Base-by-base conservation (phyloP, 2,888 invertebrate genomes). In the Panopea generosa region DNA sequence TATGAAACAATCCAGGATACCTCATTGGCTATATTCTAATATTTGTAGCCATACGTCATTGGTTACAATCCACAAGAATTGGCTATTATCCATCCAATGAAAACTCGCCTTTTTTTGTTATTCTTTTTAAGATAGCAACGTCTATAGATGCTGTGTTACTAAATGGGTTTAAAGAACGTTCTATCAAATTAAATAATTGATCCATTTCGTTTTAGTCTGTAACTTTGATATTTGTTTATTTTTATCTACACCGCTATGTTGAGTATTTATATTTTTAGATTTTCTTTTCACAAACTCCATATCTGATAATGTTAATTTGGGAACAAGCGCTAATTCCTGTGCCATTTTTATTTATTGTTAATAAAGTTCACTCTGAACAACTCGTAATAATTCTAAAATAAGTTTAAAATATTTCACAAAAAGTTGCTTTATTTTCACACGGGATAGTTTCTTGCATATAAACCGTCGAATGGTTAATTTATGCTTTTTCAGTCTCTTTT, bases 281-380 rank as follows among this genome's bases (percentile, higher is more conserved):
- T 57, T 26, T 67, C 67, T 14, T 67, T n/a, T n/a, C n/a, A n/a
- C n/a, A n/a, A n/a, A n/a, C n/a, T n/a, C n/a, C n/a, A n/a, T n/a
- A n/a, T n/a, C n/a, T n/a, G n/a, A n/a, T n/a, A n/a, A 33, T 67
- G 57, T 38, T 38, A 40, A 57, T 67, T 60, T 68, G 9, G 68
- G 68, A 29, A 68, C 45, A 20, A 68, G 53, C 9, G 60, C 68
- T 2, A 68, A 50, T 60, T 68, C 68, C 3, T 26, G 26, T 2
- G 68, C 60, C 68, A 68, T 68, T 56, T 16, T 53, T 49, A 49
- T 4, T 60, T 52, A n/a, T n/a, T n/a, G n/a, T n/a, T n/a, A n/a
- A n/a, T n/a, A n/a, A n/a, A n/a, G n/a, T 60, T 68, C 53, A 20
- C 22, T 24, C 50, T 60, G 18, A 4, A 68, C 26, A 18, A 40